A percentile compares a stretch with the other conserved stretches of the same genome.
These are phyloP conservation scores for Dicrurus megarhynchus DNA, from an alignment of 2,113 vertebrate genomes.

Conservation along the genomic window DNA sequence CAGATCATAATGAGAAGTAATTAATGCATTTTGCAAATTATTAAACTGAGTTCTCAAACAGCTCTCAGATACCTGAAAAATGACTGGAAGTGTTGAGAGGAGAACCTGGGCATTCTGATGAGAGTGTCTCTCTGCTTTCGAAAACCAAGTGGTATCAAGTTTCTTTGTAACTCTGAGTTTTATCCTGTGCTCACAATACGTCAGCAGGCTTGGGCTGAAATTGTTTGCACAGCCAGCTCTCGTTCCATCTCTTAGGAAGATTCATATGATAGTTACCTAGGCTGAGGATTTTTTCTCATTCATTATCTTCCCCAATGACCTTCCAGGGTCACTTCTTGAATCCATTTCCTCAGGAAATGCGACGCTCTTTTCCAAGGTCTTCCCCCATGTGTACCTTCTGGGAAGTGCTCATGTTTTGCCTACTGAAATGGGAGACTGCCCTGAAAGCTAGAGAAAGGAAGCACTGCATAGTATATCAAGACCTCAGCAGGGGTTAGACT, in stretches of 20 bases:
- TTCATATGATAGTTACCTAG: background rate
- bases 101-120: background rate
- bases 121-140: background rate
- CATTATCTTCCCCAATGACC: background rate
- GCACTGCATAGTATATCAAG: rapidly evolving
- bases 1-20: background rate
- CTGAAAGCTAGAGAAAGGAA: background rate
- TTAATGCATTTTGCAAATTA: background rate
- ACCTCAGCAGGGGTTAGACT: background rate
- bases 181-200: background rate
- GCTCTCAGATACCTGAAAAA: background rate
- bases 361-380: background rate
- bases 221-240: background rate
- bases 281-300: background rate
- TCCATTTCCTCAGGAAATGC: background rate
- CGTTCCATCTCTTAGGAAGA: background rate
- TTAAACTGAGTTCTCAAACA: background rate
- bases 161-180: background rate
- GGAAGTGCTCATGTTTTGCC: background rate
- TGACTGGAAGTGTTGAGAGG: background rate
- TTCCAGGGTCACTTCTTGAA: background rate
- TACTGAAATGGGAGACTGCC: background rate
- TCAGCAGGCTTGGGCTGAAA: background rate
- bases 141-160: background rate
- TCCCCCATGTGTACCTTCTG: background rate